These are phyloP conservation scores for Microctenopoma steveboyesi DNA, from an alignment of 2,797 vertebrate species.

Conservation along the genomic window DNA sequence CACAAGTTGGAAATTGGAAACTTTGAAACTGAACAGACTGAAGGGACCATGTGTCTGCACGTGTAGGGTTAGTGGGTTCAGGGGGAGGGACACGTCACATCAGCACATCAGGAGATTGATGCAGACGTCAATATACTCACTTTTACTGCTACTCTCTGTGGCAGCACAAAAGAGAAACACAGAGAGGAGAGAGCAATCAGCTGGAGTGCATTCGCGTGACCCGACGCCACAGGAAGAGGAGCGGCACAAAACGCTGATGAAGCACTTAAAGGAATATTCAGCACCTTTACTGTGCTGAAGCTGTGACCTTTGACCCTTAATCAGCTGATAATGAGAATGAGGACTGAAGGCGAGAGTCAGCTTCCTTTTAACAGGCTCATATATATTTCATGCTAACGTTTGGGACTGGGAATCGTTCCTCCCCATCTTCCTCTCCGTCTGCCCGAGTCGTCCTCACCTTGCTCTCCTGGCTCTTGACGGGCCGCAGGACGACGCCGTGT, in stretches of 20 bases:
- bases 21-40: too few relatives aligned
- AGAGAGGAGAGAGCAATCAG: constrained; percentile 26
- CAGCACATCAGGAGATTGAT: constrained; percentile 37
- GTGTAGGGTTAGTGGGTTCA: constrained; percentile 2
- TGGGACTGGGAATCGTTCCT: too few relatives aligned
- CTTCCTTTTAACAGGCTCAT: too few relatives aligned
- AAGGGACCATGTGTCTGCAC: background rate
- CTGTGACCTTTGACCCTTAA: constrained; percentile 13
- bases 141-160: constrained; percentile 79
- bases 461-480: constrained; percentile 82
- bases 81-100: background rate
- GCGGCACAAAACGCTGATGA: too few relatives aligned
- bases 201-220: background rate
- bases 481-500: constrained; percentile 84
- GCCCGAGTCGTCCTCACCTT: constrained; percentile 68
- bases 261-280: background rate
- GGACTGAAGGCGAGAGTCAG: too few relatives aligned
- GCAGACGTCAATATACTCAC: constrained; percentile 71
- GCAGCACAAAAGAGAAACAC: constrained; percentile 21
- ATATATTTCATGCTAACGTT: too few relatives aligned
- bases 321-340: too few relatives aligned
- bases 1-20: too few relatives aligned
- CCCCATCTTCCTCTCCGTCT: too few relatives aligned
- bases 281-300: background rate
- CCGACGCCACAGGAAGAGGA: background rate